A percentile compares a stretch with the other conserved stretches of the same genome.
phyloP scores from a whole-genome alignment of 2,888 invertebrate genomes.

The Nasonovia ribisnigri region DNA sequence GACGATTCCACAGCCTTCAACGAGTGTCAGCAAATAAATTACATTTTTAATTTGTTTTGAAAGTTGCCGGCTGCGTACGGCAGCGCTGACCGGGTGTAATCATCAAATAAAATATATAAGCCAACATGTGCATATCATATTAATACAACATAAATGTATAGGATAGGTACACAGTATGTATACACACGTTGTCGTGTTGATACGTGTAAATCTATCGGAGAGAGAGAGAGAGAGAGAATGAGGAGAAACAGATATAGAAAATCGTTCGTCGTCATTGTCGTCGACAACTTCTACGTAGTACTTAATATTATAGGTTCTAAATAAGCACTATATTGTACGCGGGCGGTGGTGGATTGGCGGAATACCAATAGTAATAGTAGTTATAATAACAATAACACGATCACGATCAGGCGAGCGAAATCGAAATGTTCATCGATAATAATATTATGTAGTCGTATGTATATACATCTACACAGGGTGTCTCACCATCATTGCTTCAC shows the following conservation, averaged over 20 bases:
- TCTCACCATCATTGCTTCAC: not conserved
- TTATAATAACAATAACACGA: constrained; percentile 1
- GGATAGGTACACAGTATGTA: not conserved
- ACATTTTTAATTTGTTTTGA: constrained; percentile 50
- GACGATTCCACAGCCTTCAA: constrained; percentile 26
- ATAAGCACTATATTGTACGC: not conserved
- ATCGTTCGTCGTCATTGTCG: not conserved
- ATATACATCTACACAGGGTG: not conserved
- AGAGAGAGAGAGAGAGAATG: not conserved
- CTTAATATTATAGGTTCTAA: not conserved
- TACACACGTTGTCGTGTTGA: not conserved
- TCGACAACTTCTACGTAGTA: not conserved
- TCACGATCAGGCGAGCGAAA: not conserved
- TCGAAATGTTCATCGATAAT: not conserved
- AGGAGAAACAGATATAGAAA: not conserved
- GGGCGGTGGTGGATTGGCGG: not conserved
- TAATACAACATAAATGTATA: not conserved
- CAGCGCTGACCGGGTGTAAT: not conserved
- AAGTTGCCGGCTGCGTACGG: not conserved
- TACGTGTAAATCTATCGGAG: not conserved
- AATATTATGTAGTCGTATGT: not conserved
- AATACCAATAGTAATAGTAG: constrained; percentile 10
- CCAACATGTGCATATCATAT: not conserved
- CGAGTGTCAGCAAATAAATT: constrained; percentile 59
- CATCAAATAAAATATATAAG: not conserved